These are phyloP conservation scores for Elgaria multicarinata DNA, from an alignment of 2,113 vertebrate genomes.

Conservation along the genomic window DNA sequence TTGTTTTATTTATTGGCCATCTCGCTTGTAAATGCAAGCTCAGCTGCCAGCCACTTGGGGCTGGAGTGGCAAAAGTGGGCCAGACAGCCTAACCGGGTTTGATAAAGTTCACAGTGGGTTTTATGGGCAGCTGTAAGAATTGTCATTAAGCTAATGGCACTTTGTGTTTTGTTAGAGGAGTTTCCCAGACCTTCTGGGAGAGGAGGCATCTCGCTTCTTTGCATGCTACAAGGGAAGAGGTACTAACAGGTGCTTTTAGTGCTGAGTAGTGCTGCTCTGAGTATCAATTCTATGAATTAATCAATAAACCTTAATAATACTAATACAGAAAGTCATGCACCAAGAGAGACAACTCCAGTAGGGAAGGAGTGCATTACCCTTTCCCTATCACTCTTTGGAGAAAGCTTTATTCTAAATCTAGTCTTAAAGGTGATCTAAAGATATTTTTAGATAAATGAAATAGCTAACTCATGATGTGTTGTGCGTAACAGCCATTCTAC, in stretches of 20 bases:
- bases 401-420: not conserved
- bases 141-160: not conserved
- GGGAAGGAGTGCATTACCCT: not conserved
- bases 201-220: not conserved
- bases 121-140: conserved; percentile 47
- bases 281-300: not conserved
- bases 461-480: not conserved
- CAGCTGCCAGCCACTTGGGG: conserved; percentile 31
- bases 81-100: conserved; percentile 33
- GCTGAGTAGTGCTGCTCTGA: not conserved
- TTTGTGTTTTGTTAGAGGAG: not conserved
- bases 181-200: not conserved
- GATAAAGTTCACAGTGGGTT: conserved; percentile 50
- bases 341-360: not conserved
- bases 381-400: not conserved
- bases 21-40: conserved; percentile 63
- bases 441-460: too few species aligned
- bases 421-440: too few species aligned
- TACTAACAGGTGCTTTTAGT: not conserved
- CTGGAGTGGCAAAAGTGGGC: conserved; percentile 27
- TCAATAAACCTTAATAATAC: not conserved
- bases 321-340: not conserved
- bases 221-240: not conserved
- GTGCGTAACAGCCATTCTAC: not conserved
- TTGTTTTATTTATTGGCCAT: conserved; percentile 65